Percentiles rank a stretch among this genome's conserved stretches.
Conservation (phyloP, 2,888 invertebrate genomes). For the Notocelia uddmanniana region DNA sequence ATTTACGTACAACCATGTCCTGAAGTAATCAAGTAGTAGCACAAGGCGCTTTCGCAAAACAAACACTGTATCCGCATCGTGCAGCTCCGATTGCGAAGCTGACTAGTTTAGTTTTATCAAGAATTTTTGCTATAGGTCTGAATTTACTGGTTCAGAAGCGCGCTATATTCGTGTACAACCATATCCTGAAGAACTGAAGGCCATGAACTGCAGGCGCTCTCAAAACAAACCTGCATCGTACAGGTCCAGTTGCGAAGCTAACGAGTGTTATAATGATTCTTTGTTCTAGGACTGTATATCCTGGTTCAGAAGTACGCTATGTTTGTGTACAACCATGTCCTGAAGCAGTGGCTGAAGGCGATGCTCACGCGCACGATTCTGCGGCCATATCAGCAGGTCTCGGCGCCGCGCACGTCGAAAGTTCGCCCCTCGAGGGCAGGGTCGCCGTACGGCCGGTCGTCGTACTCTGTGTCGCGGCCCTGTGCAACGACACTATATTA, state of each 20-base stretch:
- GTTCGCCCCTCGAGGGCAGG: constrained; percentile 65
- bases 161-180: constrained; percentile 17
- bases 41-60: too few relatives aligned
- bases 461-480: constrained; percentile 81
- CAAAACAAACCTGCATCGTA: too few relatives aligned
- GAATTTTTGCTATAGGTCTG: too few relatives aligned
- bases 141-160: background rate
- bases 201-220: too few relatives aligned
- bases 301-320: constrained; percentile 16
- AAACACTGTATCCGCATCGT: too few relatives aligned
- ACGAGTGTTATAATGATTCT: too few relatives aligned
- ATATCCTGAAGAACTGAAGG: constrained; percentile 21
- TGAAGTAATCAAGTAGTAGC: too few relatives aligned
- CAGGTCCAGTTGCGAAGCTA: too few relatives aligned
- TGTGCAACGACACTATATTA: constrained; percentile 35
- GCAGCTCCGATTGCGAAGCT: too few relatives aligned
- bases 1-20: too few relatives aligned
- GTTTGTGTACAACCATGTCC: constrained; percentile 9
- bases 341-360: constrained; percentile 25
- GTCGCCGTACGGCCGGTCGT: constrained; percentile 81
- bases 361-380: background rate
- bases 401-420: constrained; percentile 84
- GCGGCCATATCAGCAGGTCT: constrained; percentile 69
- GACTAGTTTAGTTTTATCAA: too few relatives aligned
- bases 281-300: too few relatives aligned